phyloP scores from a whole-genome alignment of 2,888 invertebrate species.

The Corythucha ciliata region DNA sequence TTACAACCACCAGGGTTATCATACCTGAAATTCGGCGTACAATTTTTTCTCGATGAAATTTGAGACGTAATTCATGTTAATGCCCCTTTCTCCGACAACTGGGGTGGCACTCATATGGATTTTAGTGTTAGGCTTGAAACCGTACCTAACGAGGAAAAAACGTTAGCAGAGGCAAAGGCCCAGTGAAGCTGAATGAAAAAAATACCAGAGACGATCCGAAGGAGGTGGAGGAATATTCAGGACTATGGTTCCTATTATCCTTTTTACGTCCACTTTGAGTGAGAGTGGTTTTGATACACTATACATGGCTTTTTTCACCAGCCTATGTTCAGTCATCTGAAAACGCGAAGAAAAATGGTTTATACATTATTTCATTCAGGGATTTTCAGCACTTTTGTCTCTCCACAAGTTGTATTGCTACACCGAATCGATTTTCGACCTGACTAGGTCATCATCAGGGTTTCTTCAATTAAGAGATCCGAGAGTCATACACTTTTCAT shows the following conservation, averaged over 20 bases:
- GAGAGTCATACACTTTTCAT: no score
- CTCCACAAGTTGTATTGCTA: no score
- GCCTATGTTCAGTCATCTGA: slow-evolving; percentile 74
- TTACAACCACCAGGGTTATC: no score
- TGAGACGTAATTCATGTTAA: slow-evolving; percentile 69
- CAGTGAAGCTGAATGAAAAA: not conserved
- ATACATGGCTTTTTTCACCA: slow-evolving; percentile 80
- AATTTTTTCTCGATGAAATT: slow-evolving; percentile 84
- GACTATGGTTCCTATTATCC: slow-evolving; percentile 65
- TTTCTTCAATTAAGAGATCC: no score
- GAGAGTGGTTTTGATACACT: slow-evolving; percentile 81
- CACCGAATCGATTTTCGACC: no score
- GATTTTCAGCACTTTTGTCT: no score
- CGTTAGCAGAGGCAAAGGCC: no score
- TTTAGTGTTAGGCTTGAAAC: slow-evolving; percentile 72
- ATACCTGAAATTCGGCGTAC: slow-evolving; percentile 56
- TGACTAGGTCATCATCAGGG: no score
- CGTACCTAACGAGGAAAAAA: slow-evolving; percentile 54
- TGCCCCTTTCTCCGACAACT: slow-evolving; percentile 74
- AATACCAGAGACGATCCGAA: slow-evolving; percentile 75
- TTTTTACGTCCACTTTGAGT: slow-evolving; percentile 72
- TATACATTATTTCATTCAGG: not conserved
- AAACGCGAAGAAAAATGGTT: not conserved
- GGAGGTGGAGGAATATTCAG: slow-evolving; percentile 84
- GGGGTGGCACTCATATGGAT: slow-evolving; percentile 71